Conservation (phyloP, 2,113 vertebrate species). For the Myiozetetes cayanensis region DNA sequence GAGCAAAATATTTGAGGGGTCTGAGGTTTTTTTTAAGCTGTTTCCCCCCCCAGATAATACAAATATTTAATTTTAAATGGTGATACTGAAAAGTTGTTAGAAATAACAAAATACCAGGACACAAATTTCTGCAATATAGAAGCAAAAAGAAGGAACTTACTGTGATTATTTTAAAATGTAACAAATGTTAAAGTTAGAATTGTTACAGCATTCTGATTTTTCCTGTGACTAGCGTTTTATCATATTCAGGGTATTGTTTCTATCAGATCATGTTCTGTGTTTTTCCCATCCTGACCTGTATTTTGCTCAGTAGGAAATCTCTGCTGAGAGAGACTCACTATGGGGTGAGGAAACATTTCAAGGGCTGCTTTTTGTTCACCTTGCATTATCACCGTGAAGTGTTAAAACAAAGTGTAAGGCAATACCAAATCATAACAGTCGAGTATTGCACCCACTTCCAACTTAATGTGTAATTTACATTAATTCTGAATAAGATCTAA, state of each 20-base stretch:
- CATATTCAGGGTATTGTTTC: neutral
- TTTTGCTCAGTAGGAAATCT: neutral
- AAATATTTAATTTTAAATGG: neutral
- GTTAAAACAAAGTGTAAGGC: neutral
- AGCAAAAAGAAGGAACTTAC: neutral
- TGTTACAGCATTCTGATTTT: neutral
- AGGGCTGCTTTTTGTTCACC: conserved; percentile 2
- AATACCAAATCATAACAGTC: neutral
- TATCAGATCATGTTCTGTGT: neutral
- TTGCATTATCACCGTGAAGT: neutral
- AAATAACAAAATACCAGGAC: neutral
- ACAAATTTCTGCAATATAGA: neutral
- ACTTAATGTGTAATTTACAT: neutral
- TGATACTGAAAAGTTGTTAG: neutral
- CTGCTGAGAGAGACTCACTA: neutral
- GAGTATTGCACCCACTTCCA: neutral
- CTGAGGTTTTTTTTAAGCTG: neutral
- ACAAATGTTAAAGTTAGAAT: neutral
- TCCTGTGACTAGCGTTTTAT: neutral
- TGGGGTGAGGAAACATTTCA: neutral
- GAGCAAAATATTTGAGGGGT: neutral
- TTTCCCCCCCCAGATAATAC: neutral
- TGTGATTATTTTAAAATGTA: neutral
- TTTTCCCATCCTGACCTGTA: neutral
- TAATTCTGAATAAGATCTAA: neutral